phyloP scores from a whole-genome alignment of 2,797 vertebrate species.

The Zenarchopterus dispar region DNA sequence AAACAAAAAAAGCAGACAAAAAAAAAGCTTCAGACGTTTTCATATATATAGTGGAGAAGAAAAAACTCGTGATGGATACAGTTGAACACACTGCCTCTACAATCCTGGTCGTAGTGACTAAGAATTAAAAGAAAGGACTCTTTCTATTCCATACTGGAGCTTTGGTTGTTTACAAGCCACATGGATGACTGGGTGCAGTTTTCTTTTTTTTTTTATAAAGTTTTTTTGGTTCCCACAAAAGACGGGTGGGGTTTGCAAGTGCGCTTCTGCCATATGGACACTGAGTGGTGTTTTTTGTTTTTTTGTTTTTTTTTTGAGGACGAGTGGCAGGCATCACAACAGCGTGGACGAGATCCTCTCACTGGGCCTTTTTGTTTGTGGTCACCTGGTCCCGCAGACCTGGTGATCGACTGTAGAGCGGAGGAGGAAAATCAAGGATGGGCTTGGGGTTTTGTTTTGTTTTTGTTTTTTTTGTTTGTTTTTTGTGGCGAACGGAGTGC shows the following conservation, averaged over 20 bases:
- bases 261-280: conserved; percentile 81
- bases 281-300: conserved; percentile 50
- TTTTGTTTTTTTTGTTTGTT: too few species aligned
- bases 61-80: conserved; percentile 74
- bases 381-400: conserved; percentile 48
- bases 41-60: conserved; percentile 57
- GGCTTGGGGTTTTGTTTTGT: too few species aligned
- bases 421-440: conserved; percentile 51
- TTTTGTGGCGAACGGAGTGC: conserved; percentile 62
- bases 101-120: conserved; percentile 84
- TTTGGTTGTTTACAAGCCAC: conserved; percentile 89
- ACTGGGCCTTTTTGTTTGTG: conserved; percentile 25
- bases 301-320: conserved; percentile 44
- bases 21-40: conserved; percentile 60
- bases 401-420: conserved; percentile 36
- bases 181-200: conserved; percentile 82
- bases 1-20: conserved; percentile 52
- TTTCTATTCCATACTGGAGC: conserved; percentile 87
- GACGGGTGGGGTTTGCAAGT: conserved; percentile 77
- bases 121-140: conserved; percentile 76
- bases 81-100: conserved; percentile 88
- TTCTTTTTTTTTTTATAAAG: conserved; percentile 22
- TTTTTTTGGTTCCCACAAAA: conserved; percentile 58
- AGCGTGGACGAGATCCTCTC: conserved; percentile 57
- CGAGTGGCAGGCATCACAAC: conserved; percentile 60